Percentiles rank a stretch among this genome's conserved stretches.
phyloP scores from a whole-genome alignment of 2,888 invertebrate species.

The Euplagia quadripunctaria region DNA sequence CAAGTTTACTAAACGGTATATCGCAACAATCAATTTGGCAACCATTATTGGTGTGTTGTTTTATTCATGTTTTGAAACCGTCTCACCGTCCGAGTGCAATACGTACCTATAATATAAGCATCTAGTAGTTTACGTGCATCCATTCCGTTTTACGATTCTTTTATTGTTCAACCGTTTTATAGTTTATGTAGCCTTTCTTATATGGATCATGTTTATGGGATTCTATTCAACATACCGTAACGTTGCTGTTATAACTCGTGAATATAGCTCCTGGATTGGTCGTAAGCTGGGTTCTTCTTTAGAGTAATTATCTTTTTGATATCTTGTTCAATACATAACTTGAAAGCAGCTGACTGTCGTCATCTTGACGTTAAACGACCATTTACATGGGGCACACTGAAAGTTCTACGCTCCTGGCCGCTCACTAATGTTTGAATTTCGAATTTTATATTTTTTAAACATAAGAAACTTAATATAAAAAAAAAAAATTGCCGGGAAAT shows the following conservation, averaged over 20 bases:
- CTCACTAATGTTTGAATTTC: too few relatives aligned
- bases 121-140: conserved; percentile 50
- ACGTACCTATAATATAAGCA: conserved; percentile 17
- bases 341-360: conserved; percentile 17
- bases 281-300: conserved; percentile 20
- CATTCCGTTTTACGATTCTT: conserved; percentile 58
- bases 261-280: conserved; percentile 19
- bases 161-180: conserved; percentile 60
- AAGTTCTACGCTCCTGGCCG: too few relatives aligned
- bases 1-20: conserved; percentile 33
- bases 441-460: too few relatives aligned
- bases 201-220: conserved; percentile 38
- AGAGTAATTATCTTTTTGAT: conserved; percentile 12
- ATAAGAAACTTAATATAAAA: too few relatives aligned
- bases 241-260: conserved; percentile 26
- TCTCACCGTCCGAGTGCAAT: conserved; percentile 29
- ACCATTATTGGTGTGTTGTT: conserved; percentile 24
- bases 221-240: conserved; percentile 28
- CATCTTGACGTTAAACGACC: conserved; percentile 9
- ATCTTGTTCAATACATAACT: conserved; percentile 12
- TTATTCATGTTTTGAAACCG: conserved; percentile 20
- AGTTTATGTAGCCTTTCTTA: conserved; percentile 45
- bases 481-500: too few relatives aligned
- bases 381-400: too few relatives aligned
- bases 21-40: conserved; percentile 40